These are phyloP conservation scores for Thecophora atra DNA, from an alignment of 2,888 invertebrate genomes.

Conservation along the genomic window DNA sequence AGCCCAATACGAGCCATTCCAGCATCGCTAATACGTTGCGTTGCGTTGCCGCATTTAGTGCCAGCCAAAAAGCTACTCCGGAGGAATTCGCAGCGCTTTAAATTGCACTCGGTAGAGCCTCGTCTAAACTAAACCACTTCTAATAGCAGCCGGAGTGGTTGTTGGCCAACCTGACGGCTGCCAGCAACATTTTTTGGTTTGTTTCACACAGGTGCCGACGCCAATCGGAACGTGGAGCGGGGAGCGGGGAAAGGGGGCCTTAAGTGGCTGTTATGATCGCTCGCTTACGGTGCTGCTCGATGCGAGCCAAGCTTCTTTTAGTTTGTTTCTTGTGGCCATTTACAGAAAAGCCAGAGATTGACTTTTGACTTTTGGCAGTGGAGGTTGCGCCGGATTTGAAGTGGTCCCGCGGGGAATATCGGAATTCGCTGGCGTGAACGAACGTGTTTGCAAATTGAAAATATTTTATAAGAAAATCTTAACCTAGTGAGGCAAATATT, in stretches of 20 bases:
- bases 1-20: background rate
- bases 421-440: background rate
- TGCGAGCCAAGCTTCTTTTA: background rate
- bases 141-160: slow-evolving; percentile 6
- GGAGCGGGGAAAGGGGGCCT: background rate
- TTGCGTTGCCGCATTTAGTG: slow-evolving; percentile 15
- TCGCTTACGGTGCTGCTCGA: background rate
- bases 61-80: background rate
- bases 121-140: slow-evolving; percentile 30
- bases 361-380: slow-evolving; percentile 26
- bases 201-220: background rate
- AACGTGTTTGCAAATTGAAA: background rate
- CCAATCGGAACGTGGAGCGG: background rate
- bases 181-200: background rate
- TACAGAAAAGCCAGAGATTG: background rate
- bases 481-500: too few species aligned
- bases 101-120: slow-evolving; percentile 12
- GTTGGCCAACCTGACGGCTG: background rate
- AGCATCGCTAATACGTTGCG: background rate
- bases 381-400: slow-evolving; percentile 8
- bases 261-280: slow-evolving; percentile 9
- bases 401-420: background rate
- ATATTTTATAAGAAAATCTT: too few species aligned
- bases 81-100: slow-evolving; percentile 22
- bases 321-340: background rate